A percentile compares a stretch with the other conserved stretches of the same genome.
Conservation (phyloP, 2,113 vertebrate genomes). For the Nycticorax nycticorax region DNA sequence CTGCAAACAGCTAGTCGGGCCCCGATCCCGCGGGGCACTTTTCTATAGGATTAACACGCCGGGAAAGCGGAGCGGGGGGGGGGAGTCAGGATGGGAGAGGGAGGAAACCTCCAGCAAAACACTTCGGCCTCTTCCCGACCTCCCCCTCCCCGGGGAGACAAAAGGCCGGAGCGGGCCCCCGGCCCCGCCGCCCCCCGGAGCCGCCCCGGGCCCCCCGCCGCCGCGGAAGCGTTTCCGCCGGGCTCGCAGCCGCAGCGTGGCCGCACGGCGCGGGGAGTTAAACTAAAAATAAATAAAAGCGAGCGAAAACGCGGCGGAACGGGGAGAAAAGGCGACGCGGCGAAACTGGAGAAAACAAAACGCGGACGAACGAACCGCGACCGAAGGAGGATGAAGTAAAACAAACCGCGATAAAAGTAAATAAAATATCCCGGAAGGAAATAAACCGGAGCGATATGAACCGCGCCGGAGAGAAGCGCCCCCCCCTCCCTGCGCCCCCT, state of each 20-base stretch:
- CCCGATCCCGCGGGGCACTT: not conserved
- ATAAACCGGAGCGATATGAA: not conserved
- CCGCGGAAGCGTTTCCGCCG: not conserved
- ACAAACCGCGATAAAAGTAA: not conserved
- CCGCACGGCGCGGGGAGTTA: not conserved
- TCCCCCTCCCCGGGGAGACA: not conserved
- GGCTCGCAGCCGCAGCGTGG: not conserved
- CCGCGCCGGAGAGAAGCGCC: not conserved
- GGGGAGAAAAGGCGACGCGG: not conserved
- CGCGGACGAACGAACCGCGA: not conserved
- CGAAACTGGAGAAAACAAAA: not conserved
- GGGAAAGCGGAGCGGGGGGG: too few species aligned
- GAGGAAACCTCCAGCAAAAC: not conserved
- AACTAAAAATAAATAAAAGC: not conserved
- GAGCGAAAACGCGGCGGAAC: not conserved
- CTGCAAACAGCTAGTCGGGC: not conserved
- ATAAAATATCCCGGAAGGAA: not conserved
- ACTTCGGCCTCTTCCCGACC: not conserved
- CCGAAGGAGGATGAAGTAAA: not conserved
- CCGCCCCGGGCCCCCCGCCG: not conserved
- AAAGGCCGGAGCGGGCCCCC: not conserved
- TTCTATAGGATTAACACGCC: not conserved
- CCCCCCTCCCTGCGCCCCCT: not conserved
- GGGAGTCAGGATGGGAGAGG: not conserved
- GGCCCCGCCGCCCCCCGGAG: not conserved